Evolutionary conservation across 1,140 invertebrate species (phyloP), one percentile per base, ranked within the genome.

Genomic region (Odontomachus brunneus): DNA sequence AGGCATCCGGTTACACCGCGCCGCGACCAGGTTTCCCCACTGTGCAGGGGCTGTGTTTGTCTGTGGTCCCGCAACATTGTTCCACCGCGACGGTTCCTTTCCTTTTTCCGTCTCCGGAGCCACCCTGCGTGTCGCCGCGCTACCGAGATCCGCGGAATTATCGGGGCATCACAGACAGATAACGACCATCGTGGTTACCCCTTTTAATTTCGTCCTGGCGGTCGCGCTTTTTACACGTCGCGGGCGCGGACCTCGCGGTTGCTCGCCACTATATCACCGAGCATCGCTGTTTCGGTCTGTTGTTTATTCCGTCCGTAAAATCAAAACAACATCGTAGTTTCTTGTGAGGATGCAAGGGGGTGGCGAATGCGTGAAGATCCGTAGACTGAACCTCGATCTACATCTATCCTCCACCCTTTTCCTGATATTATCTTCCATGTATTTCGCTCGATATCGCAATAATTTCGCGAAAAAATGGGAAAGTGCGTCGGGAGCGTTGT

Each of bases 141-240:
- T 76, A 86, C 86, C 88, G 84, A 78, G 82, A 88, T 84, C 86
- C 87, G 88, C 84, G 85, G 82, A 91, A 92, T 92, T 91, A 92
- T 91, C 89, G 88, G 49, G 84, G 87, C 57, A 80, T 80, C 75
- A 44, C 38, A 44, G 38, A 44, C 38, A 71, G 33, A 63, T 57
- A 22, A 17, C 33, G 38, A 66, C 63, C 63, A 44, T 55, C 44
- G 75, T 51, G 49, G 51, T 71, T 22, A 22, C 33, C 49, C 65
- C 75, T 71, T 44, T 80, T 80, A 80, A 80, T 80, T 71, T 24
- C 65, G 17, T 14, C 65, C 65, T 48, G 75, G 59, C 75, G 75
- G n/a, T 24, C 65, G 51, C 51, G n/a, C 53, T 80, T 80, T 80
- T 80, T 80, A 71, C 65, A 22, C 38, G 51, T 53, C 29, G 33